Base-by-base conservation (phyloP, 92 coral and sea anemone genomes). In the Parazoanthus darwini region DNA sequence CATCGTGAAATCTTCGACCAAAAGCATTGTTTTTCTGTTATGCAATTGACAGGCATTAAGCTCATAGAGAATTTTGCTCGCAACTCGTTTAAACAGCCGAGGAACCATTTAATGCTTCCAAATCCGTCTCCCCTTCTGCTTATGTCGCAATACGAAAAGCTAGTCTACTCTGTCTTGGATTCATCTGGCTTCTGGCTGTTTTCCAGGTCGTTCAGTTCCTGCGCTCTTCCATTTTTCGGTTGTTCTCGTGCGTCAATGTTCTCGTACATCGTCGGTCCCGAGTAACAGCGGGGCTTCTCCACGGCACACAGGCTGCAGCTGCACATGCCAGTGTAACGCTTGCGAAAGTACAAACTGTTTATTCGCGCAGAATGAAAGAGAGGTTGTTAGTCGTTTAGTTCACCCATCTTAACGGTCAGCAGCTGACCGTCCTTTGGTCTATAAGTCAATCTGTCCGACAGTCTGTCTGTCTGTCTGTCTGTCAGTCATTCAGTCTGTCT, bases 291-390 rank as follows among this genome's bases (percentile, higher is more conserved):
- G 15, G 97, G 97, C 51, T 91, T 94, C 82, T 94, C 97, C 50
- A 92, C 90, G 2, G 91, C 97, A 71, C 97, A 94, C 79, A 94
- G 78, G 42, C 95, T 91, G 72, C 97, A 94, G 81, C 91, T 90
- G 89, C 95, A 94, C 89, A 86, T 82, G 6, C 92, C 95, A 0
- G 95, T 92, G 90, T 94, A 94, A 5, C 91, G 95, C 88, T 94
- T 94, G 78, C 94, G 97, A 80, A 94, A 94, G 89, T 94, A 92
- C 86, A 94, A 94, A 85, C 97, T 94, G 83, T 25, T 68, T n/a
- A 23, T 78, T 29, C 42, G 68, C 36, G 87, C 13, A 36, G 25
- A 71, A 70, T 22, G 14, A 67, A 67, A 39, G 0, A 65, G 42
- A 37, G 66, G 37, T 4, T 39, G 42, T 39, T 4, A 39, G 42